Evolutionary conservation across 2,888 invertebrate species (phyloP).

Genomic region (Dryobota labecula): DNA sequence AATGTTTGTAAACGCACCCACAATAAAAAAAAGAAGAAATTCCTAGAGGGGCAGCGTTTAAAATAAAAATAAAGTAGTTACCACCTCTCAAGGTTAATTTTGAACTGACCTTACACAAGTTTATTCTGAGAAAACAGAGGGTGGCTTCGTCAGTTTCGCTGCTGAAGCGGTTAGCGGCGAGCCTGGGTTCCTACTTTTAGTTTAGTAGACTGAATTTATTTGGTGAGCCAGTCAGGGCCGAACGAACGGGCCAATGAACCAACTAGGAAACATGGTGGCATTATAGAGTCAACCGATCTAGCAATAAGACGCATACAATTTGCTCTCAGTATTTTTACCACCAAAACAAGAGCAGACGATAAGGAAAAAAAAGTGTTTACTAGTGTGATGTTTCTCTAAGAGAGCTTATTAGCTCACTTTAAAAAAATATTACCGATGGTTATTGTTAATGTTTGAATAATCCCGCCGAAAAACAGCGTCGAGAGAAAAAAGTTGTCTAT

Average conservation of each 20-base stretch:
- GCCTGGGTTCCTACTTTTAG: neutral
- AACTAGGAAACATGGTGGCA: neutral
- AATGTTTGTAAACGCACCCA: too few species aligned
- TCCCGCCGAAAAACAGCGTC: slow-evolving; percentile 25
- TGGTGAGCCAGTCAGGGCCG: neutral
- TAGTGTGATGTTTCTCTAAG: neutral
- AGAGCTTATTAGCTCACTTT: neutral
- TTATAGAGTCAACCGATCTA: neutral
- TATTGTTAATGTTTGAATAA: slow-evolving; percentile 28
- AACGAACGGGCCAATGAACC: neutral
- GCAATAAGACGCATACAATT: neutral
- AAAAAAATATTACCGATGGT: neutral
- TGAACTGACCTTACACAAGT: too few species aligned
- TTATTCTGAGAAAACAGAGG: too few species aligned
- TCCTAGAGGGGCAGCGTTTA: too few species aligned
- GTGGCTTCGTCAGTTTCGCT: too few species aligned
- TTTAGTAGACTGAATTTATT: neutral
- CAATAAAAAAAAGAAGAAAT: too few species aligned
- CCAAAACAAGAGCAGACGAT: neutral
- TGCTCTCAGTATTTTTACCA: neutral
- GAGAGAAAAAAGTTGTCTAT: slow-evolving; percentile 33
- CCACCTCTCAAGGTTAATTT: too few species aligned
- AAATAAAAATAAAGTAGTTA: too few species aligned
- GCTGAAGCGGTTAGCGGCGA: too few species aligned
- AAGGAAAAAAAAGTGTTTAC: neutral